Conservation (phyloP, 35 echinoderm and acorn worm species). For the Antedon bifida region DNA sequence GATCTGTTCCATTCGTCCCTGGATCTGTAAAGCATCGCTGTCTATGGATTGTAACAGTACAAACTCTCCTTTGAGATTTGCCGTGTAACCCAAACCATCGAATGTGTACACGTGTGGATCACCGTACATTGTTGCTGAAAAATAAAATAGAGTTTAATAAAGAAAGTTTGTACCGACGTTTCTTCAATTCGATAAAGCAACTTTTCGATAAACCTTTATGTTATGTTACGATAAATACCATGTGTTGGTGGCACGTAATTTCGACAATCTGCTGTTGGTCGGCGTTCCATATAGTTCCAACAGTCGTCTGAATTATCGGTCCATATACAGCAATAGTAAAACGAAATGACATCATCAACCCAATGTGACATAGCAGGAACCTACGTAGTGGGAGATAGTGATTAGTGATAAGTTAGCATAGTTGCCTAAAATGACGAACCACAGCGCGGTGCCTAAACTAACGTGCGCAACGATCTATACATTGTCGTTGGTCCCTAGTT, state of each 20-base stretch:
- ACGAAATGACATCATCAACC: constrained; percentile 18
- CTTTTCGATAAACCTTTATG: too few species aligned
- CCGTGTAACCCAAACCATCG: not conserved
- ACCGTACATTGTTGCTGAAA: not conserved
- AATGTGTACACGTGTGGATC: not conserved
- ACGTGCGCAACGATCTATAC: too few species aligned
- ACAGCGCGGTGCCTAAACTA: too few species aligned
- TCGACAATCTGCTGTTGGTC: constrained; percentile 46
- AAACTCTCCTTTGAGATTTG: not conserved
- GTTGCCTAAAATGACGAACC: too few species aligned
- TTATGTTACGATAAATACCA: constrained; percentile 2
- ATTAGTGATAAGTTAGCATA: too few species aligned
- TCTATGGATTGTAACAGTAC: not conserved
- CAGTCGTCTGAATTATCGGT: constrained; percentile 6
- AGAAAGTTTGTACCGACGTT: too few species aligned
- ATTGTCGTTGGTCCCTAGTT: too few species aligned
- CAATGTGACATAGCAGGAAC: constrained; percentile 36
- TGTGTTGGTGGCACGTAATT: constrained; percentile 25
- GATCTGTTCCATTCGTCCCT: not conserved
- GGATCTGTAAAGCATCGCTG: not conserved
- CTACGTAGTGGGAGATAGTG: too few species aligned
- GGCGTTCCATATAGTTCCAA: constrained; percentile 7
- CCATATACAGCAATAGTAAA: constrained; percentile 32
- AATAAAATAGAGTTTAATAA: not conserved
- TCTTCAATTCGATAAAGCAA: too few species aligned